Conservation (phyloP, 1,140 invertebrate genomes). For the Tenebrio molitor region DNA sequence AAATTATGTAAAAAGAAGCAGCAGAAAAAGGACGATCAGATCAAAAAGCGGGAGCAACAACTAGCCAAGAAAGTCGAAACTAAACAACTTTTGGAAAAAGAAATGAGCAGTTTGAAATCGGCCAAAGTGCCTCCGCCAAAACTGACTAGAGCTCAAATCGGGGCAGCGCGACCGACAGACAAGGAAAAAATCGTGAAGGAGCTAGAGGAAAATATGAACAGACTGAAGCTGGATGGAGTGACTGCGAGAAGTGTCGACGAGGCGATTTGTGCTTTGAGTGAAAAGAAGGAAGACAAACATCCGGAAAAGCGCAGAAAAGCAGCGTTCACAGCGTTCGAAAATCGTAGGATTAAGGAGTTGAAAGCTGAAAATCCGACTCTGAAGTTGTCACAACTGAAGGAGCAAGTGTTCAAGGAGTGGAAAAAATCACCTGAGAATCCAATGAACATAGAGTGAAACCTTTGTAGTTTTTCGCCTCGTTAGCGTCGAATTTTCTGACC, state of each 20-base stretch:
- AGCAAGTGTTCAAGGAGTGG: slow-evolving; percentile 89
- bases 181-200: slow-evolving; percentile 57
- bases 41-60: slow-evolving; percentile 87
- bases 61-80: slow-evolving; percentile 89
- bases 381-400: slow-evolving; percentile 84
- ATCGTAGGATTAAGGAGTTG: slow-evolving; percentile 82
- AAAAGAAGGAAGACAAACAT: slow-evolving; percentile 81
- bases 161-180: slow-evolving; percentile 58
- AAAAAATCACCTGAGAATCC: slow-evolving; percentile 96
- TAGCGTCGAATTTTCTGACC: too few relatives aligned
- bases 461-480: too few relatives aligned
- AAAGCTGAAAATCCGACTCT: slow-evolving; percentile 93
- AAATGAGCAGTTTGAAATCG: slow-evolving; percentile 79
- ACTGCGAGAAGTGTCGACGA: slow-evolving; percentile 90
- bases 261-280: slow-evolving; percentile 75
- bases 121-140: slow-evolving; percentile 80
- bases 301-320: slow-evolving; percentile 94
- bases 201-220: neutral
- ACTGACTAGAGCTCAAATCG: slow-evolving; percentile 88
- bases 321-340: slow-evolving; percentile 90
- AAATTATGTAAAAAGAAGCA: slow-evolving; percentile 91
- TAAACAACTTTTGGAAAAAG: slow-evolving; percentile 89
- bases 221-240: slow-evolving; percentile 77
- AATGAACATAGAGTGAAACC: slow-evolving; percentile 73
- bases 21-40: slow-evolving; percentile 93